Conservation (phyloP, 2,797 vertebrate species). For the Rhynchonycteris naso region DNA sequence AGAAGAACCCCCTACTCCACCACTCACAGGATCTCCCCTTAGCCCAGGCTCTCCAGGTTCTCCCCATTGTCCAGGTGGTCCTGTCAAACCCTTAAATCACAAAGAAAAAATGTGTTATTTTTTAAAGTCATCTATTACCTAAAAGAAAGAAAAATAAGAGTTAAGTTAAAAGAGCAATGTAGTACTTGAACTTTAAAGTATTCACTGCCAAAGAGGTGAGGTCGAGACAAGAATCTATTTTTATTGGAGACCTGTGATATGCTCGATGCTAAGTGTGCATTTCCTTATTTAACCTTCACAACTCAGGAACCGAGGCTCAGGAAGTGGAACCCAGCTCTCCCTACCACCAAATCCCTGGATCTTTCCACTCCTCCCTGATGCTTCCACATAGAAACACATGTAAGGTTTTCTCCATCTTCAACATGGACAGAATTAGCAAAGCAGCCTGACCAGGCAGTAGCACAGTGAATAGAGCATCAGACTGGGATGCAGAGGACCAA, state of each 20-base stretch:
- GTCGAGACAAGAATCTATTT: neutral
- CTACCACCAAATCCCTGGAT: neutral
- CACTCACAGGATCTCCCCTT: constrained; percentile 63
- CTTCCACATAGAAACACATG: neutral
- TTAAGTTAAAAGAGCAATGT: constrained; percentile 6
- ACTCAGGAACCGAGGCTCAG: neutral
- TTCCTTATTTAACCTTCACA: neutral
- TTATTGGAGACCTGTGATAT: neutral
- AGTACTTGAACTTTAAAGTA: neutral
- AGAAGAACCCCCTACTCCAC: neutral
- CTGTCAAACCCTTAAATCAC: constrained; percentile 59
- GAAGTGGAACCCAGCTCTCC: neutral
- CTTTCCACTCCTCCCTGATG: neutral
- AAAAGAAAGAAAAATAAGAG: neutral
- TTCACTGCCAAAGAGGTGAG: neutral
- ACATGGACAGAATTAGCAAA: neutral
- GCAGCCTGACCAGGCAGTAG: neutral
- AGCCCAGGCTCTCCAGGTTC: neutral
- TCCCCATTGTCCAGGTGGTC: constrained; percentile 1
- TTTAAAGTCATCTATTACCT: neutral
- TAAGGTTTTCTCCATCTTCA: neutral
- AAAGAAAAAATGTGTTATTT: neutral
- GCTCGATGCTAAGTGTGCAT: neutral
- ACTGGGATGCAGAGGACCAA: no score
- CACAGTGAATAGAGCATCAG: no score